These are phyloP conservation scores for Eudorcas thomsonii DNA, from an alignment of 2,113 vertebrate genomes.

Conservation along the genomic window DNA sequence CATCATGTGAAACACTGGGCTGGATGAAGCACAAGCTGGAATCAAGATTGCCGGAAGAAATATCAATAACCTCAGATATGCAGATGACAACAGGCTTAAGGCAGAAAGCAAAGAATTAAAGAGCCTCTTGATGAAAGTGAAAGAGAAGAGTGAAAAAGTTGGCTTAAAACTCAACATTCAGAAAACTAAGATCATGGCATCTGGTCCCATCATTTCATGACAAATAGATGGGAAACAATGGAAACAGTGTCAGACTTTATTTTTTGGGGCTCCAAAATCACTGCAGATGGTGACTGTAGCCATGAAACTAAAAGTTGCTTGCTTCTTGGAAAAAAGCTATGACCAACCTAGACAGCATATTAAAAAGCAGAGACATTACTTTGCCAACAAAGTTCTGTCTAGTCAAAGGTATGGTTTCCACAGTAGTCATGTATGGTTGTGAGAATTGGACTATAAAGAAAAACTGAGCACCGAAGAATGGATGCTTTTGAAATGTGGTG, in stretches of 20 bases:
- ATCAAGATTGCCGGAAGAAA: no score
- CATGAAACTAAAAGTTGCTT: background rate
- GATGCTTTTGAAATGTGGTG: background rate
- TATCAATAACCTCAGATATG: no score
- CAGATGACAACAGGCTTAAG: no score
- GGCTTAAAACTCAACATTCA: no score
- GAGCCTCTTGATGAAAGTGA: no score
- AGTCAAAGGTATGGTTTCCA: background rate
- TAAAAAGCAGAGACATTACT: background rate
- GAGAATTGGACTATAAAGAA: background rate
- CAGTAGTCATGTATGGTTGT: background rate
- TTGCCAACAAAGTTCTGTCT: background rate
- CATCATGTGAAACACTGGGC: background rate
- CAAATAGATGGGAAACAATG: no score
- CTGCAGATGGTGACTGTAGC: background rate
- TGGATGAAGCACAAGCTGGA: background rate
- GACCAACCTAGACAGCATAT: background rate
- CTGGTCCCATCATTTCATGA: fast-evolving
- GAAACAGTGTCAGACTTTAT: no score
- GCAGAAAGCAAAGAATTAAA: no score
- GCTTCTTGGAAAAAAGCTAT: background rate
- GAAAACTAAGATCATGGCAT: no score
- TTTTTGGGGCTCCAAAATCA: no score
- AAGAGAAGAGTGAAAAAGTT: no score
- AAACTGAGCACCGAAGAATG: background rate